A percentile compares a stretch with the other conserved stretches of the same genome.
phyloP scores from a whole-genome alignment of 2,113 vertebrate genomes.

The Saccopteryx bilineata region DNA sequence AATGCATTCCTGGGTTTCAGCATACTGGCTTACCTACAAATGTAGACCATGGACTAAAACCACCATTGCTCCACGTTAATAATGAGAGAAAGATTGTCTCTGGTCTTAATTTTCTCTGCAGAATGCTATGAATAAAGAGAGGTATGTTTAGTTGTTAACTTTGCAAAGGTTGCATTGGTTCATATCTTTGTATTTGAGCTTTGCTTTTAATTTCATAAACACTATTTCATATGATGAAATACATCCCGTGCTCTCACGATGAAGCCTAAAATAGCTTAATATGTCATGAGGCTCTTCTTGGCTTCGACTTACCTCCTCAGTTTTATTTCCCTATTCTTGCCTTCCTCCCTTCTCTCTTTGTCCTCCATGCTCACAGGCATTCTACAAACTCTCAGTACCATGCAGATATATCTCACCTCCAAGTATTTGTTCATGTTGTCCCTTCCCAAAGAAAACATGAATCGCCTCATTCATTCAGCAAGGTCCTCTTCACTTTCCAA shows the following conservation, averaged over 20 bases:
- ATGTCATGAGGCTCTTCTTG: not conserved
- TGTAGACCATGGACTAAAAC: not conserved
- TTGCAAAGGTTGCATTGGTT: not conserved
- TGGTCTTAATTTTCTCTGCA: constrained; percentile 1
- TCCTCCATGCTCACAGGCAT: not conserved
- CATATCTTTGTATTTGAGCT: not conserved
- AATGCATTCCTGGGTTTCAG: not conserved
- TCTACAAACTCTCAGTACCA: not conserved
- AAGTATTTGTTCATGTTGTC: not conserved
- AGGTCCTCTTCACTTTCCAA: not conserved
- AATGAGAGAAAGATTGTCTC: not conserved
- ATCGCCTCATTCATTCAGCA: not conserved
- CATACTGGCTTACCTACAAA: not conserved
- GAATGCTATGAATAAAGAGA: not conserved
- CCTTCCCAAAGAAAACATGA: not conserved
- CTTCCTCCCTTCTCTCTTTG: not conserved
- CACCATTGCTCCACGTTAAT: not conserved
- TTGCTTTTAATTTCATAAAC: constrained; percentile 12
- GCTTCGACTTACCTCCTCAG: not conserved
- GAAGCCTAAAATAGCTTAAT: not conserved
- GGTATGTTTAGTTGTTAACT: not conserved
- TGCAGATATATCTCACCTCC: not conserved
- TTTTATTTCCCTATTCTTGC: not conserved
- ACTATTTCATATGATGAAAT: not conserved
- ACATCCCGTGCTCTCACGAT: not conserved